A percentile compares a stretch with the other conserved stretches of the same genome.
Conservation (phyloP, 2,113 vertebrate genomes). For the Drymodes brunneopygia region DNA sequence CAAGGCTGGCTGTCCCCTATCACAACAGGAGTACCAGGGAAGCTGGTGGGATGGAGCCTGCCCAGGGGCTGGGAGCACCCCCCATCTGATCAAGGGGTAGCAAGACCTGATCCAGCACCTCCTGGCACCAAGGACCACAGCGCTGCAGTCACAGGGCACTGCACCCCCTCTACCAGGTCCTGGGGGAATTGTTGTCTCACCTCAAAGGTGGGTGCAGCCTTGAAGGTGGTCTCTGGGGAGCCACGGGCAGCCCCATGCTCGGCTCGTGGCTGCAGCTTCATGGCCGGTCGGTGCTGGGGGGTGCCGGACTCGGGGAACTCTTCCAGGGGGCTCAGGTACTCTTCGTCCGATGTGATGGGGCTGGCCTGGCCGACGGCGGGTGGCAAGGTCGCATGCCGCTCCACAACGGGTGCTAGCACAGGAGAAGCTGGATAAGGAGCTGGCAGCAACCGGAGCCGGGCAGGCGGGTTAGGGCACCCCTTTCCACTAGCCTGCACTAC, state of each 20-base stretch:
- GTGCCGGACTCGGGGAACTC: conserved; percentile 83
- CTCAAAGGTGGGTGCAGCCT: conserved; percentile 89
- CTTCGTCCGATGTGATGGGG: conserved; percentile 95
- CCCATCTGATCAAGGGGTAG: neutral
- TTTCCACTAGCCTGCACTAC: neutral
- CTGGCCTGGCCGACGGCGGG: conserved; percentile 83
- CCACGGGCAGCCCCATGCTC: conserved; percentile 42
- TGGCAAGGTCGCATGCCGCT: conserved; percentile 64
- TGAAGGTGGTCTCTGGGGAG: conserved; percentile 78
- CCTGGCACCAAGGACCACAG: neutral
- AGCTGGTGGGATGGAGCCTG: neutral
- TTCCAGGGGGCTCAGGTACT: conserved; percentile 95
- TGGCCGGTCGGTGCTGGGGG: conserved; percentile 61
- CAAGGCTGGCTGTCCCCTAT: neutral
- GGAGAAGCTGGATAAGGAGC: neutral
- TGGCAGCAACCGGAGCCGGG: neutral
- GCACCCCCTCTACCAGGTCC: neutral
- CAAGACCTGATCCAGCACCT: neutral
- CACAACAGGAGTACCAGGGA: neutral
- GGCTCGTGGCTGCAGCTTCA: conserved; percentile 68
- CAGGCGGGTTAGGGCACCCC: neutral
- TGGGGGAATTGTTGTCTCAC: conserved; percentile 57
- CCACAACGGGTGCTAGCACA: conserved; percentile 36
- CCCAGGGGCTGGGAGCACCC: neutral
- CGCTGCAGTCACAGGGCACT: neutral